Evolutionary conservation across 1,140 invertebrate genomes (phyloP).

Genomic region (Asbolus verrucosus): DNA sequence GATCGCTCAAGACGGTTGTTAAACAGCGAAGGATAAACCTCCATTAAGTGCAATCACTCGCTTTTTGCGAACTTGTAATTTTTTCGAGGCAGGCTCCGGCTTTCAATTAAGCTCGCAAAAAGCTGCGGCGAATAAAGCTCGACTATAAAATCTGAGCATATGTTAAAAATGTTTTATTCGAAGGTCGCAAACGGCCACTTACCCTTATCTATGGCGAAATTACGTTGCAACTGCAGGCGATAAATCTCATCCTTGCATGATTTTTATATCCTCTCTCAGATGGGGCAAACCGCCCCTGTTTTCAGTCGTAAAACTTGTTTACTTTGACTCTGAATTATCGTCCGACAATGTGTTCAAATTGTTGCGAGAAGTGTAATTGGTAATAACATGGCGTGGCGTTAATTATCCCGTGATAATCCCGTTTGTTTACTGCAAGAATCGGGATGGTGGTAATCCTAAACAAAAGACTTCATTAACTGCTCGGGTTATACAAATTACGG

Average conservation of each 20-base stretch:
- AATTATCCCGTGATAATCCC: conserved; percentile 10
- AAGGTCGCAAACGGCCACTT: neutral
- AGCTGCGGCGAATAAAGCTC: neutral
- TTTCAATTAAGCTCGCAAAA: neutral
- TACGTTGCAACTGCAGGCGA: too few species aligned
- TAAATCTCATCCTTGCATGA: too few species aligned
- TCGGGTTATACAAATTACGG: conserved; percentile 20
- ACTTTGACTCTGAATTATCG: conserved; percentile 5
- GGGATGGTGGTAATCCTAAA: neutral
- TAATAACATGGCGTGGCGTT: conserved; percentile 13
- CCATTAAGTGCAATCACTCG: too few species aligned
- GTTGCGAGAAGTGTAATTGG: conserved; percentile 22
- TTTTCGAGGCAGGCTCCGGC: neutral
- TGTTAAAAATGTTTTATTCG: neutral
- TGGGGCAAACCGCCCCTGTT: too few species aligned
- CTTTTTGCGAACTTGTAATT: too few species aligned
- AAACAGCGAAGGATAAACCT: too few species aligned
- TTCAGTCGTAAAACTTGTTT: conserved; percentile 25
- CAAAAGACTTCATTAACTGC: conserved; percentile 23
- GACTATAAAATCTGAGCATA: neutral
- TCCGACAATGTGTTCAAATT: conserved; percentile 29
- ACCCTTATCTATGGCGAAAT: too few species aligned
- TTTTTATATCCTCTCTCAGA: too few species aligned
- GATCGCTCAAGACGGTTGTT: too few species aligned
- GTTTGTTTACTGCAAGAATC: conserved; percentile 27